Base-by-base conservation (phyloP, 2,797 vertebrate genomes). In the Ceyx erithaca region DNA sequence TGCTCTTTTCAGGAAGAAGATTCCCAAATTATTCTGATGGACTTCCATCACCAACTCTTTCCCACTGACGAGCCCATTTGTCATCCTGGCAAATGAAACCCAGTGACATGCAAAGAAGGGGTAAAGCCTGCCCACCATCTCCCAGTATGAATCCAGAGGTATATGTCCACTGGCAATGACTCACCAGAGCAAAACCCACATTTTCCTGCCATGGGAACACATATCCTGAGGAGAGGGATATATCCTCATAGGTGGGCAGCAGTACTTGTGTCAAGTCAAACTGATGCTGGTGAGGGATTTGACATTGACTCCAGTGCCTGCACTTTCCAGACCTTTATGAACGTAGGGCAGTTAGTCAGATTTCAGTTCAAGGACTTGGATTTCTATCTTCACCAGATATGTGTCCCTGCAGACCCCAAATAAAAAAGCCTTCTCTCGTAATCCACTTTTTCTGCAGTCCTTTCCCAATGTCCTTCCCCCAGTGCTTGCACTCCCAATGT, bases 161-260 rank as follows among this genome's bases (percentile, higher is more conserved):
- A 51, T 3, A 0, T 7, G 6, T 19, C 25, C 52, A 31, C 62
- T 6, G 1, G 28, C 28, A 73, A 2, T 55, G 45, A 22, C 40
- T 33, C 62, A 22, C 10, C 45, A 10, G 37, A 22, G 52, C 21
- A 45, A 54, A 62, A 31, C 7, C 9, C 46, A 19, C 7, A 2
- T 22, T 61, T 71, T 89, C 73, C 23, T 75, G 28, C 58, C 3
- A 0, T 18, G 31, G 20, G 33, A 30, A 21, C 43, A 54, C 8
- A 2, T 40, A 49, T 33, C 37, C 57, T 1, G 0, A 62, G 28
- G 26, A 89, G 7, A 30, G 28, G 30, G 51, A 30, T 52, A 52
- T 52, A 30, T n/a, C 28, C 26, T 77, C 10, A 5, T 19, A 31
- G 19, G 12, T 8, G 22, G 46, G 40, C 25, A 69, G 67, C 9